phyloP scores from a whole-genome alignment of 2,113 vertebrate genomes.

The Leucosticte australis region DNA sequence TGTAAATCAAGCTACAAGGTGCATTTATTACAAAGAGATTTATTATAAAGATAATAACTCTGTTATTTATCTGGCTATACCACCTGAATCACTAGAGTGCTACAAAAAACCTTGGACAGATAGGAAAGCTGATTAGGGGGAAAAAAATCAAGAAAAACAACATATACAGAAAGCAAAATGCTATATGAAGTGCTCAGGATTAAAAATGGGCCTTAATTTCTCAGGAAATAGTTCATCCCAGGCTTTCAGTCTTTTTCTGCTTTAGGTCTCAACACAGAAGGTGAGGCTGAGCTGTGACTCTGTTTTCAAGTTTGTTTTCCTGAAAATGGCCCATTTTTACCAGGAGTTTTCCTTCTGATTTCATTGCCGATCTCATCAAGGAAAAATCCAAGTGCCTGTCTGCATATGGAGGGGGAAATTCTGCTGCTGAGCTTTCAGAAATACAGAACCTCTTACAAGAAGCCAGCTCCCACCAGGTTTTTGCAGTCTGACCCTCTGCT shows the following conservation, averaged over 20 bases:
- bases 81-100: neutral
- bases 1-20: constrained; percentile 42
- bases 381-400: neutral
- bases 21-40: constrained; percentile 48
- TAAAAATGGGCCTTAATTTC: neutral
- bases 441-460: rapidly evolving
- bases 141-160: neutral
- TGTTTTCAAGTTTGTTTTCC: neutral
- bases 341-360: neutral
- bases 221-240: neutral
- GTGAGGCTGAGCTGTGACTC: neutral
- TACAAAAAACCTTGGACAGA: neutral
- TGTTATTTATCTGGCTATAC: constrained; percentile 1
- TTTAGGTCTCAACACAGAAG: neutral
- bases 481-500: neutral
- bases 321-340: neutral
- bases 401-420: neutral
- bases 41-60: constrained; percentile 22
- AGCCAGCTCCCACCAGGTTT: neutral
- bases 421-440: neutral
- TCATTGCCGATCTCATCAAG: neutral
- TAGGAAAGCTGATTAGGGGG: neutral
- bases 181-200: neutral
- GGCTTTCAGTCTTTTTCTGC: neutral
- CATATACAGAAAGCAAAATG: neutral